Base-by-base conservation (phyloP, 92 coral and sea anemone genomes). In the Paramuricea clavata region DNA sequence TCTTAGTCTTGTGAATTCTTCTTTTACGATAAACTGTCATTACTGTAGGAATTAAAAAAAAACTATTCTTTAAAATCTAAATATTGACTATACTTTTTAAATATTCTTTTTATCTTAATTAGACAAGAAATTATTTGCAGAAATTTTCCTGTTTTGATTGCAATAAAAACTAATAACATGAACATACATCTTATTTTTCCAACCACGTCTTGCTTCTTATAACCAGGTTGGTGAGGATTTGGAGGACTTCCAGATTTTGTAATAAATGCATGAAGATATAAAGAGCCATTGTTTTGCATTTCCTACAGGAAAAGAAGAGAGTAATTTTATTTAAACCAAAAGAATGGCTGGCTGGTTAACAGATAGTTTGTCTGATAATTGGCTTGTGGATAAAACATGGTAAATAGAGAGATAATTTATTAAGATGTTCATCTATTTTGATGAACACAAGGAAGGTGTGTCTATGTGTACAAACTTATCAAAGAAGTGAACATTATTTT, bases 1-100 rank as follows among this genome's bases (percentile, higher is more conserved):
- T 97, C 32, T 94, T 93, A 49, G 99, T 97, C 52, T 85, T 94
- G 85, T 94, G 94, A 22, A 97, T 89, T 35, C 99, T 92, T 74
- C 90, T 90, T 74, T 94, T 97, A 83, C 94, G 91, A 69, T 87
- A 97, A 13, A 94, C 92, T 65, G 99, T 94, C 89, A 97, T 49
- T 85, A 94, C 99, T 97, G 60, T 0, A 50, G 41, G 17, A 42
- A 75, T 9, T 30, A 41, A 81, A 52, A 31, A 36, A 16, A 3
- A 9, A 12, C 36, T 15, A 17, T n/a, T n/a, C n/a, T n/a, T n/a
- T n/a, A n/a, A 21, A 19, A 2, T 23, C 16, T 44, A 47, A 28
- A 35, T 15, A 8, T 47, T 8, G 19, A 47, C 19, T 47, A n/a
- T 15, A 47, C 54, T 47, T 47, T 10, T 1, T 47, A 6, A 10